A percentile compares a stretch with the other conserved stretches of the same genome.
phyloP scores from a whole-genome alignment of 2,888 invertebrate species.

The Meteorus colon region DNA sequence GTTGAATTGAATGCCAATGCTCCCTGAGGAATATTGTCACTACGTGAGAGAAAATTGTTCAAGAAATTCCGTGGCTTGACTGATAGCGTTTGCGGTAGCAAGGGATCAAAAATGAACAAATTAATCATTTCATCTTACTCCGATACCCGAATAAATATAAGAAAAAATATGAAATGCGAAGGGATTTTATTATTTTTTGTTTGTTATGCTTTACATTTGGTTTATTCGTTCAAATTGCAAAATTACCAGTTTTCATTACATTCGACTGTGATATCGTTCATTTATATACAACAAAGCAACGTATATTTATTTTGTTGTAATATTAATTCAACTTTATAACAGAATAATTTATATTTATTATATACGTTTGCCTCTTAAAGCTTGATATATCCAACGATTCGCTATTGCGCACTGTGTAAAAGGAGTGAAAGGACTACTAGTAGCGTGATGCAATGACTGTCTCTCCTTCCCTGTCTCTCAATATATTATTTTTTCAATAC shows the following conservation, averaged over 20 bases:
- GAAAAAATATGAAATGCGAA: neutral
- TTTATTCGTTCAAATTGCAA: too few species aligned
- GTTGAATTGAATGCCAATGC: slow-evolving; percentile 30
- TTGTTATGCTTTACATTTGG: too few species aligned
- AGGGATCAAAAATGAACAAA: too few species aligned
- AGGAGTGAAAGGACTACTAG: slow-evolving; percentile 57
- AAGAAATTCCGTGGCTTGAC: slow-evolving; percentile 11
- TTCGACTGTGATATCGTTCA: neutral
- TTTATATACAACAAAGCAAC: neutral
- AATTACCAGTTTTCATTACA: neutral
- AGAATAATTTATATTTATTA: neutral
- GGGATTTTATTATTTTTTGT: neutral
- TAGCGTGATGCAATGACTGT: slow-evolving; percentile 44
- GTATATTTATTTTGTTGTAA: neutral
- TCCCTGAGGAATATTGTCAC: slow-evolving; percentile 3
- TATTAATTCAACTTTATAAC: neutral
- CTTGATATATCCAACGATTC: slow-evolving; percentile 23
- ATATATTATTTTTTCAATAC: neutral
- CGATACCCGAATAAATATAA: too few species aligned
- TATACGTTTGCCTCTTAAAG: slow-evolving; percentile 3
- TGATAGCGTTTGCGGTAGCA: neutral
- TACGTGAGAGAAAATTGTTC: neutral
- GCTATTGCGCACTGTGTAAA: slow-evolving; percentile 46
- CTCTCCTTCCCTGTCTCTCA: slow-evolving; percentile 26
- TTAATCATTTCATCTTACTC: too few species aligned